These are phyloP conservation scores for Epirrita christyi DNA, from an alignment of 2,888 invertebrate species.

Conservation along the genomic window DNA sequence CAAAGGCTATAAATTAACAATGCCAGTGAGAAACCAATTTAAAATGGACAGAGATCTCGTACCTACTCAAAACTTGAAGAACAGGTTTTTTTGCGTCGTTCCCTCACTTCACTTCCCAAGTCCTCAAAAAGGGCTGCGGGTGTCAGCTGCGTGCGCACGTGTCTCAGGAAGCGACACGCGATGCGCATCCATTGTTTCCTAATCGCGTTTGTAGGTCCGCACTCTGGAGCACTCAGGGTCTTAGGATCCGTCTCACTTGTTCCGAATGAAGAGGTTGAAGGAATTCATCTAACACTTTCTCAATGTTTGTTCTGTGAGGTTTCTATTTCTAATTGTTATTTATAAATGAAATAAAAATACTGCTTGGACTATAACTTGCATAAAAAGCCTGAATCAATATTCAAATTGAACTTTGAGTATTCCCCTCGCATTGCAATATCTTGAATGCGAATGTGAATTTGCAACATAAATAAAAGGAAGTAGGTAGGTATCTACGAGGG, in stretches of 20 bases:
- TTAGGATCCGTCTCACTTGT: background rate
- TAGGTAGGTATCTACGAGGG: slow-evolving; percentile 41
- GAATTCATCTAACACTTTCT: background rate
- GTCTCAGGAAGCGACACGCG: slow-evolving; percentile 56
- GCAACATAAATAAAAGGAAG: slow-evolving; percentile 35
- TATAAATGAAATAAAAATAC: no score
- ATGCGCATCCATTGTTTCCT: slow-evolving; percentile 53
- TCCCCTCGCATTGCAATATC: slow-evolving; percentile 34
- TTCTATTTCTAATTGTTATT: background rate
- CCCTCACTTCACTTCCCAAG: slow-evolving; percentile 29
- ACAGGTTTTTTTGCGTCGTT: slow-evolving; percentile 30
- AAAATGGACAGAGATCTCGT: slow-evolving; percentile 14
- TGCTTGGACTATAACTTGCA: background rate
- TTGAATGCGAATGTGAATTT: slow-evolving; percentile 35
- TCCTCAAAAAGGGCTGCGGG: slow-evolving; percentile 57
- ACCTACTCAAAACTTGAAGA: slow-evolving; percentile 22
- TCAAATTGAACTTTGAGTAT: slow-evolving; percentile 18
- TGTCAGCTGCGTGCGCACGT: slow-evolving; percentile 69
- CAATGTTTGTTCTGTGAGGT: background rate
- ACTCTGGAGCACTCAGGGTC: slow-evolving; percentile 9
- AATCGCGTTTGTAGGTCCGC: slow-evolving; percentile 24
- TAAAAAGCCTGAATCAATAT: slow-evolving; percentile 23
- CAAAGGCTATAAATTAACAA: slow-evolving; percentile 11
- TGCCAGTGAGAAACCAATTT: slow-evolving; percentile 15
- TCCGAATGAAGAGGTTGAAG: background rate